These are phyloP conservation scores for Oegoconia quadripuncta DNA, from an alignment of 2,888 invertebrate genomes.

Conservation along the genomic window DNA sequence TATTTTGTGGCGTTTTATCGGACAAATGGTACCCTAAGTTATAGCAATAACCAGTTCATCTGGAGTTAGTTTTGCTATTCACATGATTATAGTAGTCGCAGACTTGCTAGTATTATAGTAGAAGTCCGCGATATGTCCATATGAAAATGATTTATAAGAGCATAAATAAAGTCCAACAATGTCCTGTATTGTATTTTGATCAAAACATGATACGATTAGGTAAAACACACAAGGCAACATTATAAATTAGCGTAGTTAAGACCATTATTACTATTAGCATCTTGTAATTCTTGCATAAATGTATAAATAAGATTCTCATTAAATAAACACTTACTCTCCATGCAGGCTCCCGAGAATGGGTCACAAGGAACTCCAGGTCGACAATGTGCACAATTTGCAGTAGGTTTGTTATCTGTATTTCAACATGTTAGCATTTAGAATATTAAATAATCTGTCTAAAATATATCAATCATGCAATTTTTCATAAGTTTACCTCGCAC, in stretches of 20 bases:
- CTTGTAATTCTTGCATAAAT: constrained; percentile 7
- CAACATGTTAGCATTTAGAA: constrained; percentile 1
- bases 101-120: constrained; percentile 60
- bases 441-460: background rate
- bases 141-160: constrained; percentile 40
- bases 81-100: constrained; percentile 54
- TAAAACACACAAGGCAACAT: constrained; percentile 22
- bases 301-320: no score
- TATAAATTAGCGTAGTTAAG: constrained; percentile 12
- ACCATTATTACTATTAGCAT: constrained; percentile 8
- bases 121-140: constrained; percentile 49
- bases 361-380: constrained; percentile 88
- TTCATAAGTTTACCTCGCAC: constrained; percentile 73
- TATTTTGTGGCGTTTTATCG: constrained; percentile 78
- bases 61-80: constrained; percentile 77
- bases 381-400: constrained; percentile 85
- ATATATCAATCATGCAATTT: no score
- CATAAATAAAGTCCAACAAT: constrained; percentile 28
- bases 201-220: constrained; percentile 15
- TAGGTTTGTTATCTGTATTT: constrained; percentile 38
- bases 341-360: constrained; percentile 88
- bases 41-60: constrained; percentile 76
- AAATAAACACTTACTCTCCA: constrained; percentile 84
- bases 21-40: constrained; percentile 69
- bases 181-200: constrained; percentile 17